Base-by-base conservation (phyloP, 1,140 invertebrate species). In the Trichonephila clavata region DNA sequence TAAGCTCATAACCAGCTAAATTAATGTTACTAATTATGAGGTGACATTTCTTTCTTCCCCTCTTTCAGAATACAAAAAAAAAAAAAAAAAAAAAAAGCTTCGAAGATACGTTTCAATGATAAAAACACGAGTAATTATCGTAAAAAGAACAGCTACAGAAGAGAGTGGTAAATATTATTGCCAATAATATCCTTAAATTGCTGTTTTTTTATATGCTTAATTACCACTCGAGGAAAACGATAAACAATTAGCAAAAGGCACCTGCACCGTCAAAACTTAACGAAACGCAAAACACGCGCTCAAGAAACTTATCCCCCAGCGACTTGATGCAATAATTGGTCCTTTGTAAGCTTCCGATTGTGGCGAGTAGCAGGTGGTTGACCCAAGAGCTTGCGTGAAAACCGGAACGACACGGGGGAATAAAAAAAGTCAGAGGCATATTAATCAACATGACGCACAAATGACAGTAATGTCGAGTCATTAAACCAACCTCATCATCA, bases 401-500 rank as follows among this genome's bases (percentile, higher is more conserved):
- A 32, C 71, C 71, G 32, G 71, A 50, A 77, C 27, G 71, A 77
- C 65, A 24, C 24, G 21, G 24, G 24, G 27, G 71, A 16, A 77
- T 77, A 39, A 77, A 77, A 77, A 77, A 24, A 63, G 21, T 61
- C 71, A 16, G 27, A 14, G 16, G 71, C 16, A 39, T 77, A 77
- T 77, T 77, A 77, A 77, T 77, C 71, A 77, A 39, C 71, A 27
- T 77, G 71, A 27, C 71, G 71, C 18, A 77, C 27, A 77, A 77
- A 77, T 77, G 71, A 77, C 71, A 77, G 24, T 77, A 77, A 77
- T 77, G 27, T 27, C 32, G 71, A 77, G 71, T 32, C 71, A 77
- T 77, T 77, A 27, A 39, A 39, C 71, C 32, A 16, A 39, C 16
- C 71, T 77, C 71, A 32, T 20, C 24, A 16, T 77, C 71, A 39